These are phyloP conservation scores for Engystomops pustulosus DNA, from an alignment of 2,113 vertebrate species.

Conservation along the genomic window DNA sequence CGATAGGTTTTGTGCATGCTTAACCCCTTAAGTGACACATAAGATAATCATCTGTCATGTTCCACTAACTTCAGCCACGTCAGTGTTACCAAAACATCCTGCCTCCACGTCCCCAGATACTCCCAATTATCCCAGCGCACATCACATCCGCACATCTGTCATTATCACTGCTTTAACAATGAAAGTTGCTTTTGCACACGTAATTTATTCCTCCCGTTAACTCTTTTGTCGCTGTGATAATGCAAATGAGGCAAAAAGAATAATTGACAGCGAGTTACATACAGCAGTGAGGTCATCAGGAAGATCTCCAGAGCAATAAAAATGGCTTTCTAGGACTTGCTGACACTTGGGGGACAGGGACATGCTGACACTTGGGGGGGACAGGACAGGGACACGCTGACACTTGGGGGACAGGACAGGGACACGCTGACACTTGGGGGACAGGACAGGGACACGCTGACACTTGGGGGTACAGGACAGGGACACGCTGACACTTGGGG, in stretches of 20 bases:
- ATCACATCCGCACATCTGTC: conserved; percentile 7
- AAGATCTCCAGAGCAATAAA: too few relatives aligned
- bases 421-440: too few relatives aligned
- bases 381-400: too few relatives aligned
- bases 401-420: too few relatives aligned
- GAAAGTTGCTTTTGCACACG: neutral
- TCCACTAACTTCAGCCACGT: neutral
- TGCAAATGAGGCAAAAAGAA: neutral
- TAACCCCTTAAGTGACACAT: neutral
- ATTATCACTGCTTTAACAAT: conserved; percentile 6
- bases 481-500: too few relatives aligned
- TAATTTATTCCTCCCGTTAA: neutral
- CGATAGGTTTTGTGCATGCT: neutral
- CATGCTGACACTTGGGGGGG: too few relatives aligned
- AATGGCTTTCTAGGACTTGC: too few relatives aligned
- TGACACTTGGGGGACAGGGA: too few relatives aligned
- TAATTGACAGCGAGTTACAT: too few relatives aligned
- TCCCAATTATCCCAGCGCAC: neutral
- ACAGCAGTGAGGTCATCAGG: too few relatives aligned
- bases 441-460: too few relatives aligned
- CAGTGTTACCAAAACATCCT: neutral
- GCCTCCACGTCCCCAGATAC: neutral
- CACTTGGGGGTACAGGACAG: too few relatives aligned
- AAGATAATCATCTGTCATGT: neutral
- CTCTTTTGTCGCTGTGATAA: neutral